Conservation (phyloP, 2,113 vertebrate species). For the Sialia sialis region DNA sequence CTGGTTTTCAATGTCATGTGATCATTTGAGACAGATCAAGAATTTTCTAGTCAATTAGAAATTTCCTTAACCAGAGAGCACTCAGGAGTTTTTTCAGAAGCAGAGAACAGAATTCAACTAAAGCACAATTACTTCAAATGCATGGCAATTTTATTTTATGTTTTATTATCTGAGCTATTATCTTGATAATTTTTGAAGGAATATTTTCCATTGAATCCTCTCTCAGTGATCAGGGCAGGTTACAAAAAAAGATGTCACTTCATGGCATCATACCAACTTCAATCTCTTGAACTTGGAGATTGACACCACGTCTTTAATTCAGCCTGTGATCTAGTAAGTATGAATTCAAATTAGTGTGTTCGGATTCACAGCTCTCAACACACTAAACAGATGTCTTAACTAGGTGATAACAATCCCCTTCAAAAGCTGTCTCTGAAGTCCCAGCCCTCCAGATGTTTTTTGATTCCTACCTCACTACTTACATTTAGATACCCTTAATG, state of each 20-base stretch:
- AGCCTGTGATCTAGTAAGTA: background rate
- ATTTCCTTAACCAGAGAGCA: background rate
- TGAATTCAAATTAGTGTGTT: background rate
- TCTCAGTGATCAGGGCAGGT: background rate
- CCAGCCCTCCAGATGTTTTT: fast-evolving
- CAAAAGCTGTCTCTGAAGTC: background rate
- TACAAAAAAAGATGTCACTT: fast-evolving
- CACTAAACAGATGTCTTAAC: background rate
- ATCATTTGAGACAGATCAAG: background rate
- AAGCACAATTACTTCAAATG: background rate
- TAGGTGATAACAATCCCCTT: background rate
- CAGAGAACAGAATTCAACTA: background rate
- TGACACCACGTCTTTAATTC: background rate
- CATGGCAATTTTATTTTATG: background rate
- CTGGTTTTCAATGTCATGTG: background rate
- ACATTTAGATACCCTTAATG: background rate
- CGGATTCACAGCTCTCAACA: background rate
- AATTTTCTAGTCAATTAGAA: background rate
- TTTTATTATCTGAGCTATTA: background rate
- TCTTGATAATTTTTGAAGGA: background rate
- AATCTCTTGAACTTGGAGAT: background rate
- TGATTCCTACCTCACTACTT: background rate
- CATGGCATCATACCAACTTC: background rate
- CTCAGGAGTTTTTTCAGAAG: background rate
- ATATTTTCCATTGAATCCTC: background rate